Evolutionary conservation across 35 echinoderm and acorn worm genomes (phyloP).

Genomic region (Hemicentrotus pulcherrimus): DNA sequence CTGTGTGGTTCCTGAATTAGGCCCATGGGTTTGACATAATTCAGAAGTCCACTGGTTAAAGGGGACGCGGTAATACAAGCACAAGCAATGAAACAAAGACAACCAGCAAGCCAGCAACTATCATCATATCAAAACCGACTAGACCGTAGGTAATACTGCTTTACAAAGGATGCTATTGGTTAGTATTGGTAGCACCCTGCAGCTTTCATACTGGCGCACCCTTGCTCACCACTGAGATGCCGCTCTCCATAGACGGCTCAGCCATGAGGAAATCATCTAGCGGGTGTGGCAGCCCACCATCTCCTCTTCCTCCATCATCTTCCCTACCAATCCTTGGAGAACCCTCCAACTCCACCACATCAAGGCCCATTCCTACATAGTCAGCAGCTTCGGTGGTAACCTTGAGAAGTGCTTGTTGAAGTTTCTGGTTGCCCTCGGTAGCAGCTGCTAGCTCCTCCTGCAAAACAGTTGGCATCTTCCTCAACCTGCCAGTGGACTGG

Average conservation of each 20-base stretch:
- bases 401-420: neutral
- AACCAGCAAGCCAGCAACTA: neutral
- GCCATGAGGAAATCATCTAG: neutral
- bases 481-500: slow-evolving; percentile 1
- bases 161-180: neutral
- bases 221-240: neutral
- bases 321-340: neutral
- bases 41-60: no score
- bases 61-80: no score
- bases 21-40: no score
- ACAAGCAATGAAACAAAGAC: no score
- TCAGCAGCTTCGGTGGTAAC: neutral
- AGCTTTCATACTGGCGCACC: neutral
- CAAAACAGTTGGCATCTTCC: neutral
- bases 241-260: neutral
- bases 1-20: no score
- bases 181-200: neutral
- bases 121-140: neutral
- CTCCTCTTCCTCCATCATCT: neutral
- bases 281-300: neutral
- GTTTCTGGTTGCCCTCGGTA: neutral
- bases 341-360: neutral
- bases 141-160: neutral
- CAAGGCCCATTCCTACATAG: neutral
- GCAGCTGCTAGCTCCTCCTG: neutral